phyloP scores from a whole-genome alignment of 2,888 invertebrate species.

The Orchestes rusci region DNA sequence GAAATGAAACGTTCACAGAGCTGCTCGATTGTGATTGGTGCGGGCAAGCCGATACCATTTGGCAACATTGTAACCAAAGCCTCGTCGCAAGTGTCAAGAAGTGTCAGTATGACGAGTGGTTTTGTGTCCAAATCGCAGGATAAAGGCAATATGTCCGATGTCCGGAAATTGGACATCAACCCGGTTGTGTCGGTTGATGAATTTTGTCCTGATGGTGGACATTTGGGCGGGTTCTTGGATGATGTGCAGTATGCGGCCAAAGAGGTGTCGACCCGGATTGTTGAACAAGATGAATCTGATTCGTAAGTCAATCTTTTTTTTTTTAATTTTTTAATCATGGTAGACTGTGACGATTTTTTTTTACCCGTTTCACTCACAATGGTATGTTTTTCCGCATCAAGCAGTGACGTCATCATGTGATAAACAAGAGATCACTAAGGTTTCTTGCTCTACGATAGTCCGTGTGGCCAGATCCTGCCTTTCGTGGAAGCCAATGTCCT shows the following conservation, averaged over 20 bases:
- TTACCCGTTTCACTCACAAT: no score
- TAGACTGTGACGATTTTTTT: no score
- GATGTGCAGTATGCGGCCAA: conserved; percentile 48
- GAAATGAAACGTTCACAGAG: conserved; percentile 42
- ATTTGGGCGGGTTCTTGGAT: conserved; percentile 66
- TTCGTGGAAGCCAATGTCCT: no score
- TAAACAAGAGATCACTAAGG: no score
- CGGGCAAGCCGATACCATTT: conserved; percentile 42
- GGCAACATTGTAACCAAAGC: conserved; percentile 28
- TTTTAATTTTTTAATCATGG: no score
- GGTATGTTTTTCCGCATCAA: no score
- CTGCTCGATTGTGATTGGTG: conserved; percentile 43
- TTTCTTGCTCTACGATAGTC: no score
- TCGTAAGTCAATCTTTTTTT: conserved; percentile 44
- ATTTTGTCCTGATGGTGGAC: conserved; percentile 69
- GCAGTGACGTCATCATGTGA: no score
- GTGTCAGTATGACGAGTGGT: conserved; percentile 37
- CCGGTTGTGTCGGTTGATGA: conserved; percentile 57
- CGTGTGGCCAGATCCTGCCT: no score
- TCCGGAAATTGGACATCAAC: conserved; percentile 35
- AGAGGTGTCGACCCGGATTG: conserved; percentile 37
- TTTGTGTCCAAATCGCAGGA: conserved; percentile 39
- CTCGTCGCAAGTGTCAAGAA: conserved; percentile 33
- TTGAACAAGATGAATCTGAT: conserved; percentile 48
- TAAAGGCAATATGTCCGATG: conserved; percentile 36